Evolutionary conservation across 2,888 invertebrate species (phyloP).

Genomic region (Carabus problematicus): DNA sequence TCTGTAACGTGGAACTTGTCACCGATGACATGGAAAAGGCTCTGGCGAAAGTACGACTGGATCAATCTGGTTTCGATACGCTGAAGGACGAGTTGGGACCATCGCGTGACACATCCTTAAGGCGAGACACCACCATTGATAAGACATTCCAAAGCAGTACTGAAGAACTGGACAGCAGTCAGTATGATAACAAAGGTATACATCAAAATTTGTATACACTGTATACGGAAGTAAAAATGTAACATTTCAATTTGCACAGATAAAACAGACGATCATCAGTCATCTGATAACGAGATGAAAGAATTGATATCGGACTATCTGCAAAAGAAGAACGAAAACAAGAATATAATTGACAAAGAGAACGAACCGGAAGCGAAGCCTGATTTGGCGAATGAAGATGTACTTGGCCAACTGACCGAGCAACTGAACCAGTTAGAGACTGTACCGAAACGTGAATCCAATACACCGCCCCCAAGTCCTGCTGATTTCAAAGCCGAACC

Average conservation of each 20-base stretch:
- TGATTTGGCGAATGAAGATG: conserved; percentile 47
- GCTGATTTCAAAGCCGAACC: conserved; percentile 51
- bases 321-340: conserved; percentile 47
- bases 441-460: conserved; percentile 47
- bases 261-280: conserved; percentile 43
- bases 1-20: conserved; percentile 76
- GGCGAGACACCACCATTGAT: conserved; percentile 66
- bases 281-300: conserved; percentile 52
- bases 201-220: neutral
- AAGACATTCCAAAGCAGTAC: conserved; percentile 51
- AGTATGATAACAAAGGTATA: conserved; percentile 51
- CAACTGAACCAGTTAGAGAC: conserved; percentile 54
- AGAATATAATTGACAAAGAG: conserved; percentile 42
- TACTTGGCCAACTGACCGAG: conserved; percentile 54
- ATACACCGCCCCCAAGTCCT: conserved; percentile 58
- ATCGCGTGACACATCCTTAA: conserved; percentile 75
- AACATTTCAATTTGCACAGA: conserved; percentile 21
- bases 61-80: conserved; percentile 72
- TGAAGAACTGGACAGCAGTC: conserved; percentile 54
- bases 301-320: conserved; percentile 52
- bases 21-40: conserved; percentile 78
- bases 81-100: conserved; percentile 77
- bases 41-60: conserved; percentile 68
- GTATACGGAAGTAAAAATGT: conserved; percentile 5
- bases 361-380: conserved; percentile 45